Conservation (phyloP, 2,113 vertebrate species). For the Bungarus multicinctus region DNA sequence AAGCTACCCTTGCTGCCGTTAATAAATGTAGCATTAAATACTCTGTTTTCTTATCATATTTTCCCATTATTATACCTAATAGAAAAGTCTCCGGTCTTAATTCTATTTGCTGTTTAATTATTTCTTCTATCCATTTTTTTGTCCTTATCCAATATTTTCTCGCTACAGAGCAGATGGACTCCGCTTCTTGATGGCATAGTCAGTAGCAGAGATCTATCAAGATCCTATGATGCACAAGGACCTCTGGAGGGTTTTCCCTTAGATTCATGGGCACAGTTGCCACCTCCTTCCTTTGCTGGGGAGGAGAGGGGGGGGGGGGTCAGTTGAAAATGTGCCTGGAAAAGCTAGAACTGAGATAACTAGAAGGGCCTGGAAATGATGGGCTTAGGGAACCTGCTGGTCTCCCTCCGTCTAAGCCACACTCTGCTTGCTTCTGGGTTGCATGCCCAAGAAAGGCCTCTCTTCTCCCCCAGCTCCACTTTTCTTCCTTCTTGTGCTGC, state of each 20-base stretch:
- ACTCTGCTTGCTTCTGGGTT: not conserved
- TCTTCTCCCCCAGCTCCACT: not conserved
- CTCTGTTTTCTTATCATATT: too few species aligned
- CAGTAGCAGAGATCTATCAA: not conserved
- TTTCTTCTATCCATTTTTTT: too few species aligned
- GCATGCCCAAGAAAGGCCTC: not conserved
- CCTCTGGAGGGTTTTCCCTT: not conserved
- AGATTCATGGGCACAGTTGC: not conserved
- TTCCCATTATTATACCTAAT: too few species aligned
- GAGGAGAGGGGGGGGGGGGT: too few species aligned
- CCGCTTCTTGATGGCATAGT: not conserved
- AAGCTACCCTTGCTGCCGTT: too few species aligned
- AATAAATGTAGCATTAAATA: too few species aligned
- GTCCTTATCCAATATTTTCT: too few species aligned
- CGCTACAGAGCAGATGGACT: too few species aligned
- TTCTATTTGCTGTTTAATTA: too few species aligned
- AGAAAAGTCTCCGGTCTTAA: too few species aligned
- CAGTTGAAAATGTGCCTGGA: not conserved
- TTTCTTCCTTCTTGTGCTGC: not conserved
- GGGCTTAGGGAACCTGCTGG: not conserved
- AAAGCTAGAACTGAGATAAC: not conserved
- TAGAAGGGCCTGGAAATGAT: not conserved
- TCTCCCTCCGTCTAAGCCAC: not conserved
- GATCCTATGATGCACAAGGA: not conserved
- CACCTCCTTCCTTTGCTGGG: not conserved